Base-by-base conservation (phyloP, 2,888 invertebrate species). In the Euspilapteryx auroguttella region DNA sequence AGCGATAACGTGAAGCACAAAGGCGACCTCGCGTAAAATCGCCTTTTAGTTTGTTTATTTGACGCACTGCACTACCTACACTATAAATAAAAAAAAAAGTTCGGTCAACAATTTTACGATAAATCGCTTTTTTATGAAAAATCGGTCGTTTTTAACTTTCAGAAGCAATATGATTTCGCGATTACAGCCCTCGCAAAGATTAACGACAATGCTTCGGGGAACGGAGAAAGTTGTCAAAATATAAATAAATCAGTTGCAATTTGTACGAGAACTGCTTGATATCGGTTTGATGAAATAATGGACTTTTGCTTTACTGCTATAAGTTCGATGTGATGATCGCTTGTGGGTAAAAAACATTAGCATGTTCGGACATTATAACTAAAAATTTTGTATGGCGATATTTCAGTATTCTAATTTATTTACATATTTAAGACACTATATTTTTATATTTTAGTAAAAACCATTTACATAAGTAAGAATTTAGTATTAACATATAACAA, bases 191-290 rank as follows among this genome's bases (percentile, higher is more conserved):
- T 48, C 47, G 47, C 50, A 50, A 55, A 53, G 48, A 50, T 48
- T 50, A 55, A 53, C 53, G 53, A 55, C 51, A 52, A 49, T 50
- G 45, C 41, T 55, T 54, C 52, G 41, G 47, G 44, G 54, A 52
- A 55, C 39, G 49, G 55, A 48, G 65, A 64, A 62, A 63, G 64
- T 54, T 49, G 40, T 45, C 42, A 46, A 46, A 47, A 47, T 47
- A 48, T 40, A 47, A 42, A 68, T 71, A 71, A 68, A 68, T 71
- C 66, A 71, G 17, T 66, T 47, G 44, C 47, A 42, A 41, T 41
- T 38, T 44, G 48, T 43, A 47, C 45, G 49, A 21, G 47, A 48
- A 55, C 61, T 47, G 53, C 47, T 42, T 55, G 66, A 66, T 68
- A 69, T 62, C 53, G 45, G 45, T 44, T 24, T 14, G 54, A 56